Base-by-base conservation (phyloP, 2,113 vertebrate species). In the Coracopsis vasa region DNA sequence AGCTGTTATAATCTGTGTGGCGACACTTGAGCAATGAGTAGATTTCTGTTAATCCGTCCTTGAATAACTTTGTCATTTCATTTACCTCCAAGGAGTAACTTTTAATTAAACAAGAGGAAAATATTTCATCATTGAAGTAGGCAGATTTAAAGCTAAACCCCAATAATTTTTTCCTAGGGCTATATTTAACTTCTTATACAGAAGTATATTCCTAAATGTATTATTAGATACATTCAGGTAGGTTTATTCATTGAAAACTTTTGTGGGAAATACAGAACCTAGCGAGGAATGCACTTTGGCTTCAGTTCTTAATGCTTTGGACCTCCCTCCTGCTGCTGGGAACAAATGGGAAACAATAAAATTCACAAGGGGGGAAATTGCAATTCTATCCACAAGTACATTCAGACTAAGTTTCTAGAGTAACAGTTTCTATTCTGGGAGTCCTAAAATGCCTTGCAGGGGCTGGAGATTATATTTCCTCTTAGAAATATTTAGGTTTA, bases 361-460 rank as follows among this genome's bases (percentile, higher is more conserved):
- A 92, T 86, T 83, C 48, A 16, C 28, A 62, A 69, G 45, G 61
- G 66, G 78, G 92, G 83, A 93, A 96, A 81, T 41, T 50, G 90
- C 80, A 47, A 12, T 91, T 86, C 88, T 90, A 86, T 81, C 90
- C 64, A 62, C 72, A 86, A 61, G 56, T 89, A 20, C 2, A 4
- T 92, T 81, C 73, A 60, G 83, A 37, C 45, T 33, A 2, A 92
- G 74, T 95, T 96, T 92, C 82, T 77, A 88, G 80, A 92, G 88
- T 85, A 97, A 92, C 78, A 67, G 90, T 87, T 95, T 93, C 94
- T 97, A 82, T 97, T 97, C 90, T 96, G 88, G 93, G 96, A 94
- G 89, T 73, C 92, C 92, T 90, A 66, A 94, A 95, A 87, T 90
- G 73, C 88, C 86, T 85, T 90, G 53, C 93, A 92, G 86, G 73